Evolutionary conservation across 2,888 invertebrate genomes (phyloP).

Genomic region (Holacanthella duospinosa): DNA sequence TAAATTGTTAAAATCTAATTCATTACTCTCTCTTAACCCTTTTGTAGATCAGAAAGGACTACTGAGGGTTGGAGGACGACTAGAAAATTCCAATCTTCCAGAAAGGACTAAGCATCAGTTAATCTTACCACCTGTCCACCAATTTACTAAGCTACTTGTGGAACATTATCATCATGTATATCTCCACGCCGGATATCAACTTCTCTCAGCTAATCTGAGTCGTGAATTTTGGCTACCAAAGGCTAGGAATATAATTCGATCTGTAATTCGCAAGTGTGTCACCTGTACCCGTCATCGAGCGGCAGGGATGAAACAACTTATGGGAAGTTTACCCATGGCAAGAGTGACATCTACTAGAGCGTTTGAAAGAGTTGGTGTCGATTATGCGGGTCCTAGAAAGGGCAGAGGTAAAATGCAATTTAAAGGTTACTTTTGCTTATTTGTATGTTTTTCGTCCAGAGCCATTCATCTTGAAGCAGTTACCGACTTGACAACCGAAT

Average conservation of each 20-base stretch:
- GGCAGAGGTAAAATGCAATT: slow-evolving; percentile 20
- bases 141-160: not conserved
- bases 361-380: slow-evolving; percentile 31
- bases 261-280: slow-evolving; percentile 16
- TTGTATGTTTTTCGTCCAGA: slow-evolving; percentile 37
- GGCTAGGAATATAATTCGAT: slow-evolving; percentile 1
- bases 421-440: slow-evolving; percentile 37
- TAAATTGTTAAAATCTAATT: not conserved
- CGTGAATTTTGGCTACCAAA: slow-evolving; percentile 8
- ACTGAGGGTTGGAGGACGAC: slow-evolving; percentile 28
- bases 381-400: slow-evolving; percentile 23
- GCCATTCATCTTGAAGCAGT: slow-evolving; percentile 36
- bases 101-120: slow-evolving; percentile 21
- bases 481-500: slow-evolving; percentile 9
- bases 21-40: slow-evolving; percentile 12
- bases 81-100: slow-evolving; percentile 17
- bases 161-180: slow-evolving; percentile 11
- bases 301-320: slow-evolving; percentile 24
- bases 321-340: slow-evolving; percentile 37
- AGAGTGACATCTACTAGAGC: slow-evolving; percentile 31
- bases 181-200: slow-evolving; percentile 17
- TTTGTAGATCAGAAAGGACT: slow-evolving; percentile 24
- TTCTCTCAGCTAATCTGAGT: slow-evolving; percentile 5
- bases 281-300: slow-evolving; percentile 16
- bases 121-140: slow-evolving; percentile 13